Evolutionary conservation across 2,888 invertebrate species (phyloP), one percentile per base, ranked within the genome.

Genomic region (Ochropacha duplaris): DNA sequence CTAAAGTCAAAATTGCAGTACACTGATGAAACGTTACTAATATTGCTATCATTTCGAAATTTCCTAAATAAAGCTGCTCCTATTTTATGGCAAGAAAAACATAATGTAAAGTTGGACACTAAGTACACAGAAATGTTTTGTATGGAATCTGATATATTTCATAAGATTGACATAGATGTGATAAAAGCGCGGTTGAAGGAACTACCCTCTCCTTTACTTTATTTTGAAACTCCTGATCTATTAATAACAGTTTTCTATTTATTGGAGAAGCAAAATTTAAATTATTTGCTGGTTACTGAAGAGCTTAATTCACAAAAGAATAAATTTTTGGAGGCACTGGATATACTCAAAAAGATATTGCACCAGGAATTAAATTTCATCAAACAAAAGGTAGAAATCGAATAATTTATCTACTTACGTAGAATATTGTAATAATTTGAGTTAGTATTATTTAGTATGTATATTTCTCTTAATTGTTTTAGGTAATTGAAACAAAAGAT

Each of bases 1-100:
- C 65, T 92, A 2, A 91, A 85, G 63, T 90, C 92, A 2, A 91
- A 92, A 68, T 66, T 92, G 54, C 90, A 89, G 61, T 92, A 92
- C 57, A 90, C 86, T 24, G 86, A 90, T 55, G 92, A 92, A 65
- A 86, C 85, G 12, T 71, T 92, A 54, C 75, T 85, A 62, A 92
- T 92, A 60, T 76, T 92, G 64, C 54, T 90, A 22, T 89, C 92
- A 1, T 89, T 90, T 64, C 90, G 92, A 79, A 86, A 81, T 63
- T 91, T 92, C 71, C 81, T 92, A 24, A 83, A 87, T 54, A 86
- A 85, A 55, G 85, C 88, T 36, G 82, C 92, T 3, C 92, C 92
- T 14, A 80, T 87, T 68, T 79, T 91, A 58, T 92, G 92, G 92
- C 86, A 87, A 72, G 74, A 88, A 56, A 80, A 74, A 56, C 69